A percentile compares a stretch with the other conserved stretches of the same genome.
Evolutionary conservation across 2,113 vertebrate genomes (phyloP).

Genomic region (Oceanites oceanicus): DNA sequence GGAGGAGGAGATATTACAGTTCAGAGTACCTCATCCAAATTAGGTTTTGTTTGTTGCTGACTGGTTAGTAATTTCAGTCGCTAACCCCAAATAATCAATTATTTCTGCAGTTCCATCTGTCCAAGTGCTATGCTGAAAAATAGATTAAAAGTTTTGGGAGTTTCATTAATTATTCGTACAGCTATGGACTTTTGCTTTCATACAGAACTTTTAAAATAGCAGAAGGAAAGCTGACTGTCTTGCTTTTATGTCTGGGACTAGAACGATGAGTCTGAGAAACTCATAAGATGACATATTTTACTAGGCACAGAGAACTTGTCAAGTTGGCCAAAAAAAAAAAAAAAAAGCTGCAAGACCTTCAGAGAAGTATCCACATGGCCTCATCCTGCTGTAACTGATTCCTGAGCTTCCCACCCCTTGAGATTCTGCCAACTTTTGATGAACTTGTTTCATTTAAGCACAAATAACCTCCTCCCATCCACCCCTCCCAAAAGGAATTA

Average conservation of each 20-base stretch:
- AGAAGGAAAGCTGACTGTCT: not conserved
- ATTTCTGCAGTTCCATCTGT: not conserved
- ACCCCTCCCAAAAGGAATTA: not conserved
- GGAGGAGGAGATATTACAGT: not conserved
- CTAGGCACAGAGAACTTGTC: not conserved
- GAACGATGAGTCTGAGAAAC: not conserved
- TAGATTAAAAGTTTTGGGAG: not conserved
- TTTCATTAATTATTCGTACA: not conserved
- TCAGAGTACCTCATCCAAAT: not conserved
- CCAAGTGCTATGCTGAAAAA: not conserved
- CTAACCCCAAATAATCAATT: not conserved
- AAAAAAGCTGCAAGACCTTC: not conserved
- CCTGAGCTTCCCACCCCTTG: not conserved
- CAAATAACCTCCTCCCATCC: not conserved
- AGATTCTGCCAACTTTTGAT: not conserved
- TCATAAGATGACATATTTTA: not conserved
- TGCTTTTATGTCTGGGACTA: not conserved
- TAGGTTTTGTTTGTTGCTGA: not conserved
- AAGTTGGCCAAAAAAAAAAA: not conserved
- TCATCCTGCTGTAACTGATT: not conserved
- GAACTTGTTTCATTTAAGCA: not conserved
- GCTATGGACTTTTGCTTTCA: not conserved
- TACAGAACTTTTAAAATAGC: not conserved
- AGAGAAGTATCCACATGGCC: not conserved
- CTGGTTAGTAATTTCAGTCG: not conserved